Evolutionary conservation across 2,888 invertebrate species (phyloP), one percentile per base, ranked within the genome.

Genomic region (Rhingia rostrata): DNA sequence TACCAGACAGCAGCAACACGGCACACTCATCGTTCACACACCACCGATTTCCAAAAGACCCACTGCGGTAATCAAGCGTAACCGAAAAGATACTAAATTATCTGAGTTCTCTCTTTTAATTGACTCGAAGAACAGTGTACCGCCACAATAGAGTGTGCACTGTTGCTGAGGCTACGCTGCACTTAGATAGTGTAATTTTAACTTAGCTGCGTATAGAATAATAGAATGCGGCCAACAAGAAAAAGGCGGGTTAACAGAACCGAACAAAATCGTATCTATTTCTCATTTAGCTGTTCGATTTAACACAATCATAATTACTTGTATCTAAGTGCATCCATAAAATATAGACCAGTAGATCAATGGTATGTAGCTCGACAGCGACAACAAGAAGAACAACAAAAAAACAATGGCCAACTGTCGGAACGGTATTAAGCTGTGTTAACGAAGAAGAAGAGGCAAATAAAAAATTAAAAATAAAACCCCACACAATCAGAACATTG

Each of bases 331-430:
- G 51, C 53, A 79, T 67, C 22, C 67, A 53, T 72, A 78, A 84
- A 81, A 88, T 87, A 86, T 87, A 87, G 88, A 88, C 87, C 88
- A 88, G 87, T 88, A 86, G 88, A 88, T 88, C 88, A 88, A 86
- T 87, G 87, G 87, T 14, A 58, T 58, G 12, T 56, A 67, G 53
- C 51, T 66, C 61, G 45, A 73, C 39, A 58, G 12, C 56, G 47
- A 45, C 45, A 74, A 41, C 47, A 30, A 47, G 32, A 49, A 45
- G 45, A 58, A 35, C 53, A 74, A 64, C 35, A 45, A 35, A 14
- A 51, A 39, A 56, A 45, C 60, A 12, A 69, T 66, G 64, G 39
- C 58, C 45, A 14, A 22, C 32, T 22, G 1, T 10, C 49, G 4
- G 30, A 49, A 49, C 49, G 49, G 49, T 30, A 49, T n/a, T 49